A percentile compares a stretch with the other conserved stretches of the same genome.
Conservation (phyloP, 2,797 vertebrate genomes). For the Spinibarbus caldwelli region DNA sequence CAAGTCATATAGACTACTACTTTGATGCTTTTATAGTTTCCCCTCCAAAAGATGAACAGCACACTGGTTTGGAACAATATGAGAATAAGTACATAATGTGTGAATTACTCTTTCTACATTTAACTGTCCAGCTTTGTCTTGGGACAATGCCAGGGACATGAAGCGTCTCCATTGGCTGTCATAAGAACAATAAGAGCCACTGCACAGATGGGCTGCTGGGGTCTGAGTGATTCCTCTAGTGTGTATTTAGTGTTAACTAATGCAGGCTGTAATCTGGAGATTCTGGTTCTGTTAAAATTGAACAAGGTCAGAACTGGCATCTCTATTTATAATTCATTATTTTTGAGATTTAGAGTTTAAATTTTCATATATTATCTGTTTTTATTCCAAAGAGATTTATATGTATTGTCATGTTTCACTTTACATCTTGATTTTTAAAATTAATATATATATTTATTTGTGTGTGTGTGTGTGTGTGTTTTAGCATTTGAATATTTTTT, state of each 20-base stretch:
- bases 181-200: slow-evolving; percentile 7
- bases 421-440: neutral
- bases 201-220: slow-evolving; percentile 43
- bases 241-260: slow-evolving; percentile 7
- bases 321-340: neutral
- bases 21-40: neutral
- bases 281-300: neutral
- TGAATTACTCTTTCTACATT: neutral
- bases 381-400: neutral
- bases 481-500: too few relatives aligned
- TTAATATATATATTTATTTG: too few relatives aligned
- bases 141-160: neutral
- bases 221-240: neutral
- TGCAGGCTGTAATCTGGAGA: neutral
- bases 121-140: neutral
- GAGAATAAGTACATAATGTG: neutral
- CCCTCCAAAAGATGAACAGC: neutral
- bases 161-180: neutral
- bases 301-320: neutral
- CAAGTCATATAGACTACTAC: neutral
- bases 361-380: neutral
- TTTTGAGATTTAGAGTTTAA: too few relatives aligned
- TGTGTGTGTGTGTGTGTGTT: too few relatives aligned
- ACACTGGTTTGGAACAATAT: slow-evolving; percentile 3
- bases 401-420: neutral